phyloP scores from a whole-genome alignment of 2,797 vertebrate species.

The Aphelocoma californica region DNA sequence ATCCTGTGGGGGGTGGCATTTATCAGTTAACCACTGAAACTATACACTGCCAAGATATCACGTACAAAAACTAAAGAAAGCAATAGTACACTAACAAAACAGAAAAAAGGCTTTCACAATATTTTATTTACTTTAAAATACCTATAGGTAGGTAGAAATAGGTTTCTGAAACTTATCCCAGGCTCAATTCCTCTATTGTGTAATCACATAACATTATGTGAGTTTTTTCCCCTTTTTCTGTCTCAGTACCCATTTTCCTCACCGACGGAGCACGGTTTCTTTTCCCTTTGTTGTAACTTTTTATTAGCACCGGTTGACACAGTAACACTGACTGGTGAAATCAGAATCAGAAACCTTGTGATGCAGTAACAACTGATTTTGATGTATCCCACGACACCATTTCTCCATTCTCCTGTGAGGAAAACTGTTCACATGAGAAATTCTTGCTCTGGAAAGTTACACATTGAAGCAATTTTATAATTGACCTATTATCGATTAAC shows the following conservation, averaged over 20 bases:
- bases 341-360: slow-evolving; percentile 7
- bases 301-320: neutral
- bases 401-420: neutral
- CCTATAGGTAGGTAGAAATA: neutral
- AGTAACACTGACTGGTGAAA: neutral
- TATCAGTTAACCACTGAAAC: neutral
- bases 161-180: neutral
- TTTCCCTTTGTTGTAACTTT: neutral
- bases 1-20: neutral
- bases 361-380: neutral
- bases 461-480: slow-evolving; percentile 1
- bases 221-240: neutral
- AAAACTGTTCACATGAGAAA: neutral
- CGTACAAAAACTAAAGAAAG: neutral
- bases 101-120: neutral
- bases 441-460: neutral
- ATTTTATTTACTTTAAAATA: neutral
- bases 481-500: neutral
- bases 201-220: neutral
- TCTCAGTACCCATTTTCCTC: neutral
- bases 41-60: neutral
- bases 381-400: neutral
- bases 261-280: neutral
- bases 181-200: neutral
- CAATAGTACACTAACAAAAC: neutral